Percentiles rank a stretch among this genome's conserved stretches.
These are phyloP conservation scores for Drosophila emarginata DNA, from an alignment of 2,888 invertebrate species.

Conservation along the genomic window DNA sequence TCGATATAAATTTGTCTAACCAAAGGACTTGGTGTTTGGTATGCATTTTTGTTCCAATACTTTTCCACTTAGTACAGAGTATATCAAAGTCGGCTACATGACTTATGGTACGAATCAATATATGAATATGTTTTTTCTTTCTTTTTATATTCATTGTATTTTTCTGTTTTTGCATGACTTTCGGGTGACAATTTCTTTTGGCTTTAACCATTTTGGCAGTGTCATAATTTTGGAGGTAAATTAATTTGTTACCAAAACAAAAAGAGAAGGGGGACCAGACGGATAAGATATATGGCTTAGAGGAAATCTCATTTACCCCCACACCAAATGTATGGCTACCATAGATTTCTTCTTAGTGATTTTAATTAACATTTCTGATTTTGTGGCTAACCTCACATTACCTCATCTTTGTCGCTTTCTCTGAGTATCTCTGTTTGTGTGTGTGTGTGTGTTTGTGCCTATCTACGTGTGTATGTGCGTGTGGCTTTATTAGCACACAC, in stretches of 20 bases:
- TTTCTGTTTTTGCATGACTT: background rate
- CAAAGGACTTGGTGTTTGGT: no score
- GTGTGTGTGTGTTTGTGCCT: slow-evolving; percentile 2
- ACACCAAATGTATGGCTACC: background rate
- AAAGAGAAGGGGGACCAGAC: no score
- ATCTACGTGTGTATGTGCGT: slow-evolving; percentile 12
- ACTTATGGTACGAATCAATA: no score
- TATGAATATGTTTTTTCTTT: background rate
- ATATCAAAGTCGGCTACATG: background rate
- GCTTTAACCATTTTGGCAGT: slow-evolving; percentile 30
- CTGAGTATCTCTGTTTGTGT: background rate
- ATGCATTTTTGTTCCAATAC: background rate
- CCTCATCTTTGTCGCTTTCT: background rate
- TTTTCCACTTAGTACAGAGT: background rate
- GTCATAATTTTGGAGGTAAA: slow-evolving; percentile 49
- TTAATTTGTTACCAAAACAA: background rate
- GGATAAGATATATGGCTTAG: background rate
- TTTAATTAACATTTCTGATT: slow-evolving; percentile 78
- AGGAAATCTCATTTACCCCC: background rate
- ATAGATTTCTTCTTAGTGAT: slow-evolving; percentile 59
- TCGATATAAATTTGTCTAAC: no score
- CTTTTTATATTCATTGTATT: background rate
- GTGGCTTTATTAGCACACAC: slow-evolving; percentile 62
- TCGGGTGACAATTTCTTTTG: background rate
- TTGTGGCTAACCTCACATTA: slow-evolving; percentile 53